phyloP scores from a whole-genome alignment of 2,113 vertebrate genomes.

The Pedetes capensis region DNA sequence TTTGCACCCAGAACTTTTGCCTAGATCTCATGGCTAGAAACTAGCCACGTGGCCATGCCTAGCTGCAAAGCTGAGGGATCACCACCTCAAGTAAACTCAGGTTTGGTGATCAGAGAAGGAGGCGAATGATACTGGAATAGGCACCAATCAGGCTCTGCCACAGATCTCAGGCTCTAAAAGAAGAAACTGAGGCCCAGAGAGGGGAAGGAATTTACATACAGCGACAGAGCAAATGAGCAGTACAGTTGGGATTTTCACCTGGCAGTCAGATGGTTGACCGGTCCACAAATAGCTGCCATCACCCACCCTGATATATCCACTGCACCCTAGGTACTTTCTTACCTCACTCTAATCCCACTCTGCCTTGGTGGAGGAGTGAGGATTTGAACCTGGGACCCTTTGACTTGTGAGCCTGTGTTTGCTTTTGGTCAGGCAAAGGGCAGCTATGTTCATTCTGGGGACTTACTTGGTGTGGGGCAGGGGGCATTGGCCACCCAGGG shows the following conservation, averaged over 20 bases:
- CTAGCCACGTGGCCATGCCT: neutral
- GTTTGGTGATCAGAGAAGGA: neutral
- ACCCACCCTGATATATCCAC: rapidly evolving
- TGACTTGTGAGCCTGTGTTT: neutral
- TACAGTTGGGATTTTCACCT: neutral
- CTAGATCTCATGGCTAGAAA: neutral
- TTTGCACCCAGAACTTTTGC: too few relatives aligned
- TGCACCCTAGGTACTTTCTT: rapidly evolving
- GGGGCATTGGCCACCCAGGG: too few relatives aligned
- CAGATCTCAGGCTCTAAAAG: neutral
- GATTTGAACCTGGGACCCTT: neutral
- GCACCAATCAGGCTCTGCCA: neutral
- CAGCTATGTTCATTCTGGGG: neutral
- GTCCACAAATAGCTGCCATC: too few relatives aligned
- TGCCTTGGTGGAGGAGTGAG: rapidly evolving
- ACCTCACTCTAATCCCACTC: too few relatives aligned
- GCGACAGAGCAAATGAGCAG: neutral
- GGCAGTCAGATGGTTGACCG: neutral
- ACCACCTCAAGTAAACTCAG: neutral
- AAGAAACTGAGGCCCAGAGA: neutral
- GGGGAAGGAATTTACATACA: neutral
- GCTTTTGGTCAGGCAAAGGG: neutral
- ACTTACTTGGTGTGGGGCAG: too few relatives aligned
- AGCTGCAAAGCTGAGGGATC: neutral
- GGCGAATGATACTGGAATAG: neutral